Base-by-base conservation (phyloP, 2,888 invertebrate species). In the Serrognathus titanus region DNA sequence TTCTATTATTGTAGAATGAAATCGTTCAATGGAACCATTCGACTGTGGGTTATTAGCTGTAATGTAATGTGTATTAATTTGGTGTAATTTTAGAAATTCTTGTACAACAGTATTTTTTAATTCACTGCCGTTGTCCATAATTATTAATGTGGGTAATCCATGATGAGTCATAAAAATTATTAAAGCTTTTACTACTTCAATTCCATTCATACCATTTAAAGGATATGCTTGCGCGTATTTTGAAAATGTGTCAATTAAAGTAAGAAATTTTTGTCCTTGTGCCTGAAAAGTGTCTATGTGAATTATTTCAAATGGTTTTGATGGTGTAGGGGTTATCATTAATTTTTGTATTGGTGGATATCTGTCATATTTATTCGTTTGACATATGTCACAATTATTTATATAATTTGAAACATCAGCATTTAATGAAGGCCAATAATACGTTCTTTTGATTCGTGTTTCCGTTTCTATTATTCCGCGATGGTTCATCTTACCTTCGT, bases 201-300 rank as follows among this genome's bases (percentile, higher is more conserved):
- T 49, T n/a, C 40, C 13, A 9, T 49, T 49, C 10, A 50, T 9
- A 24, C 53, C 52, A 12, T 31, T 16, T 20, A 59, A 35, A 11
- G 11, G 47, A 45, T 59, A 56, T 3, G 53, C 56, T 51, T 59
- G 56, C 1, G 51, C 24, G 12, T 59, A 59, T 37, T 48, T 51
- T 4, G 57, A 57, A 37, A 52, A 60, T 45, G 54, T 45, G 35
- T 60, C 57, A 9, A 57, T 51, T 2, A 55, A 48, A 6, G 57
- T 60, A n/a, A 60, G 9, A 11, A 53, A 57, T 51, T 53, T 59
- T 41, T 51, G n/a, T 9, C 24, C 40, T 13, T 60, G 51, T 35
- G 54, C 53, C 10, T 40, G 11, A 31, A 55, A 50, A 10, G 41
- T 41, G 39, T 59, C 60, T 9, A 56, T 55, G 47, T 56, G 53